These are phyloP conservation scores for Drosophila jambulina DNA, from an alignment of 1,140 invertebrate species.

Conservation along the genomic window DNA sequence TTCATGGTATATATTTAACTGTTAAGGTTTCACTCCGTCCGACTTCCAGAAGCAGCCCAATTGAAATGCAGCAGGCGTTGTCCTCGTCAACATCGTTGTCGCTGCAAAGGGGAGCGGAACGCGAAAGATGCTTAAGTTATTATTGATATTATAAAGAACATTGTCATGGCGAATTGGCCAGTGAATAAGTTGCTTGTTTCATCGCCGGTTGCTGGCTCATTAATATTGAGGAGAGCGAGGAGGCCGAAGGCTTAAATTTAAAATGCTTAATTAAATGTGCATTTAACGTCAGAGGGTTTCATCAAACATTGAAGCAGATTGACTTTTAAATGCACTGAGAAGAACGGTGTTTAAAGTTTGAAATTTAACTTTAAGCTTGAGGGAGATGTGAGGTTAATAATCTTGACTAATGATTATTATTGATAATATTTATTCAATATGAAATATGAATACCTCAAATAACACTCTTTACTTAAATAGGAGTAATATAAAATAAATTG, in stretches of 20 bases:
- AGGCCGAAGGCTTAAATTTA: conserved; percentile 28
- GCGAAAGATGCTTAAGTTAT: conserved; percentile 66
- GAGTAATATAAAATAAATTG: too few species aligned
- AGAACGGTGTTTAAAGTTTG: not conserved
- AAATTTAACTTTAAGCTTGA: not conserved
- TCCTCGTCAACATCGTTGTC: conserved; percentile 10
- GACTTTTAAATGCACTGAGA: conserved; percentile 1
- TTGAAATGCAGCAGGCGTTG: conserved; percentile 63
- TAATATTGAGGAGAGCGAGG: conserved; percentile 12
- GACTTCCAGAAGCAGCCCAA: conserved; percentile 24
- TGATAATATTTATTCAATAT: not conserved
- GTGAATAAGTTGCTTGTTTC: conserved; percentile 32
- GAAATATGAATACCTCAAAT: not conserved
- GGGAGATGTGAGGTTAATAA: too few species aligned
- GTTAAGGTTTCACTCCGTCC: conserved; percentile 50
- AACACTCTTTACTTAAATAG: too few species aligned
- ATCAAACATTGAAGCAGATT: conserved; percentile 35
- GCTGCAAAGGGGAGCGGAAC: conserved; percentile 33
- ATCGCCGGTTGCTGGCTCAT: conserved; percentile 16
- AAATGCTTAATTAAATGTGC: conserved; percentile 56
- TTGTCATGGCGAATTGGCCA: conserved; percentile 43
- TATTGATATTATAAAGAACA: conserved; percentile 63
- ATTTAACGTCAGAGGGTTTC: conserved; percentile 30
- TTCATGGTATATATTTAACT: conserved; percentile 51
- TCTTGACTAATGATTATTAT: not conserved